Percentiles rank a stretch among this genome's conserved stretches.
phyloP scores from a whole-genome alignment of 2,113 vertebrate species.

The Crotalus horridus region DNA sequence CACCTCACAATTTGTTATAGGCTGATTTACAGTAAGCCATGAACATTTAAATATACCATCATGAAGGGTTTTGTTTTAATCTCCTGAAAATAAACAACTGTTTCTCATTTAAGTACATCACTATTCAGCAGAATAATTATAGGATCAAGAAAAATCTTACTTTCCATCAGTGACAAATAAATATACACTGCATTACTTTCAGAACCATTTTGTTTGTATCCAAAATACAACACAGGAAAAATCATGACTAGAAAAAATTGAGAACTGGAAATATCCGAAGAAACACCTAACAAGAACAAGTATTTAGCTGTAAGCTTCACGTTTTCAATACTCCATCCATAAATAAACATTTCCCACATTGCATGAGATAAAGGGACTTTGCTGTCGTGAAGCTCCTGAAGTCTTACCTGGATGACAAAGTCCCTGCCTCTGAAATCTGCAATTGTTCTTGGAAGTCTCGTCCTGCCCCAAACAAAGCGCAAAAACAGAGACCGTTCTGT shows the following conservation, averaged over 20 bases:
- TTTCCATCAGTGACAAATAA: background rate
- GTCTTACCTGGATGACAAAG: slow-evolving; percentile 94
- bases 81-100: background rate
- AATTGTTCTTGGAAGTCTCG: slow-evolving; percentile 94
- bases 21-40: background rate
- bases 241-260: background rate
- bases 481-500: slow-evolving; percentile 95
- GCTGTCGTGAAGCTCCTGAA: too few relatives aligned
- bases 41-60: background rate
- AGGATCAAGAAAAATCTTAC: background rate
- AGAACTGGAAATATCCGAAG: background rate
- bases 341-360: background rate
- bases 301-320: background rate
- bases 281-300: background rate
- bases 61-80: background rate
- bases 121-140: background rate
- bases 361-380: background rate
- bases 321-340: background rate
- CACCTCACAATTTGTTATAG: background rate
- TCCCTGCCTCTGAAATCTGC: slow-evolving; percentile 95
- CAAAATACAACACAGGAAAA: background rate
- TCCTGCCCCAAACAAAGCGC: slow-evolving; percentile 96
- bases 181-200: background rate
- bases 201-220: background rate
- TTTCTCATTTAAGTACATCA: background rate